These are phyloP conservation scores for Neosilurus hyrtlii DNA, from an alignment of 2,797 vertebrate species.

Conservation along the genomic window DNA sequence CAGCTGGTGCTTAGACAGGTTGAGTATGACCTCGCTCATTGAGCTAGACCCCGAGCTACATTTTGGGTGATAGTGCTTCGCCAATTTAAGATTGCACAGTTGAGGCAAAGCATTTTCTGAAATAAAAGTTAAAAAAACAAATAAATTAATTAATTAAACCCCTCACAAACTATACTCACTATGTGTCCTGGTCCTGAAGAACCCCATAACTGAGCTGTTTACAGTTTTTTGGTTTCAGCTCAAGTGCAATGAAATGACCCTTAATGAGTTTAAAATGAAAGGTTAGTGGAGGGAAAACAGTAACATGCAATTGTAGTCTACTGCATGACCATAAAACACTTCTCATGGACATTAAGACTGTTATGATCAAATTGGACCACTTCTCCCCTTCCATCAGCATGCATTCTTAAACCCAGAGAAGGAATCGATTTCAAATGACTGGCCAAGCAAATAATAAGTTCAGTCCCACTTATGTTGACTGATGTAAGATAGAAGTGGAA, in stretches of 20 bases:
- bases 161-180: not conserved
- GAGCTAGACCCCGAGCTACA: not conserved
- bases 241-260: not conserved
- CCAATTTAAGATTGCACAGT: not conserved
- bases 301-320: not conserved
- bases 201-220: not conserved
- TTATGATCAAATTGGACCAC: constrained; percentile 14
- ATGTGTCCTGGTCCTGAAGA: not conserved
- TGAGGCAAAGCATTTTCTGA: not conserved
- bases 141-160: too few relatives aligned
- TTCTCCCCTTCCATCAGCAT: not conserved
- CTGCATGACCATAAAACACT: constrained; percentile 5
- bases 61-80: not conserved
- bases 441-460: not conserved
- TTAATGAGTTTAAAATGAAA: constrained; percentile 3
- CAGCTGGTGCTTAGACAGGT: not conserved
- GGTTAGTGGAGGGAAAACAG: not conserved
- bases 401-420: not conserved
- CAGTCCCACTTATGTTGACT: not conserved
- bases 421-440: constrained; percentile 2
- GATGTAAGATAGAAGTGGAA: not conserved
- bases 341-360: not conserved
- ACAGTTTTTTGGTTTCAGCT: not conserved
- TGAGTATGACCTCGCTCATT: not conserved
- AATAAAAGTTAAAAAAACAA: not conserved